These are phyloP conservation scores for Spinus olivaceus DNA, from an alignment of 2,797 vertebrate species.

Conservation along the genomic window DNA sequence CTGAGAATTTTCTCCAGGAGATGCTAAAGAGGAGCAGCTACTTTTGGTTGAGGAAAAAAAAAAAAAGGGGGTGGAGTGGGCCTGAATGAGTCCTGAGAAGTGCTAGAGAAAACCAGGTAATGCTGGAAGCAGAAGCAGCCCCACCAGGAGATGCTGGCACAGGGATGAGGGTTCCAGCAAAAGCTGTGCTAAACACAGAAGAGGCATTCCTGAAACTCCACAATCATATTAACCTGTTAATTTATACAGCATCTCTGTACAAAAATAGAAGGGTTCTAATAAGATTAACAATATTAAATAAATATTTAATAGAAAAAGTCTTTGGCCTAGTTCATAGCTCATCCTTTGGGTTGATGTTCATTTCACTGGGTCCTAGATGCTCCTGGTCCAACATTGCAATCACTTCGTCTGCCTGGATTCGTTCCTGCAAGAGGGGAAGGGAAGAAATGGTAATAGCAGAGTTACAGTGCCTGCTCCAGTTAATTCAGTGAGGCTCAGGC, in stretches of 20 bases:
- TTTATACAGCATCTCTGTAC: slow-evolving; percentile 82
- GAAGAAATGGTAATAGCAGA: not conserved
- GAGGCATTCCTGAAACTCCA: not conserved
- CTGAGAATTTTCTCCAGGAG: not conserved
- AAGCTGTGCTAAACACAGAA: slow-evolving; percentile 5
- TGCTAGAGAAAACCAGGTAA: not conserved
- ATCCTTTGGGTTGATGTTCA: slow-evolving; percentile 91
- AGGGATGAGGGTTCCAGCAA: not conserved
- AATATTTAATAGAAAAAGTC: slow-evolving; percentile 81
- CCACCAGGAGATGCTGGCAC: not conserved
- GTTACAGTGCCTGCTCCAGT: not conserved
- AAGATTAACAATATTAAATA: slow-evolving; percentile 90
- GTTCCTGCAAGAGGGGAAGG: slow-evolving; percentile 79
- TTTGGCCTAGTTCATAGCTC: slow-evolving; percentile 82
- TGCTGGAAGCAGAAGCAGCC: not conserved
- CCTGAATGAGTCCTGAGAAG: not conserved
- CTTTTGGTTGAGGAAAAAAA: not conserved
- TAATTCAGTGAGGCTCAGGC: not conserved
- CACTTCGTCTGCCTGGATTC: slow-evolving; percentile 93
- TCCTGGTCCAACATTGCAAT: slow-evolving; percentile 84
- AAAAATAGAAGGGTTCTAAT: slow-evolving; percentile 94
- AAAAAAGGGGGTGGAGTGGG: not conserved
- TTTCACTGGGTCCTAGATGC: slow-evolving; percentile 69
- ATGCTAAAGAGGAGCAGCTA: not conserved
- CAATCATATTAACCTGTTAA: slow-evolving; percentile 64